These are phyloP conservation scores for Pipistrellus pipistrellus DNA, from an alignment of 2,797 vertebrate genomes.

Conservation along the genomic window DNA sequence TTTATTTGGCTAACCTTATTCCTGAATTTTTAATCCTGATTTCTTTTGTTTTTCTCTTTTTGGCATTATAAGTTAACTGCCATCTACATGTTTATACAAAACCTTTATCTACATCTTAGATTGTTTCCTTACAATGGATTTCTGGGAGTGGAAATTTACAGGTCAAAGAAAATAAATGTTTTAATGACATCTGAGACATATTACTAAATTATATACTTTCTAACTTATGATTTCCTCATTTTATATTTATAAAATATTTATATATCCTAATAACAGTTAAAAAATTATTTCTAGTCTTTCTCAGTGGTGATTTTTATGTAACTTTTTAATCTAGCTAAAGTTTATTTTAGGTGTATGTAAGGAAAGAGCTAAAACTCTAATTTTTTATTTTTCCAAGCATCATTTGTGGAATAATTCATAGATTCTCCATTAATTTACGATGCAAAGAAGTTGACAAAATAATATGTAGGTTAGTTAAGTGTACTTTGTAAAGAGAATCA, in stretches of 20 bases:
- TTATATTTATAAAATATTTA: slow-evolving; percentile 58
- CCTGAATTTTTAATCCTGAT: not conserved
- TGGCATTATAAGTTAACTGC: not conserved
- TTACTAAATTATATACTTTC: not conserved
- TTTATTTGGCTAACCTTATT: slow-evolving; percentile 10
- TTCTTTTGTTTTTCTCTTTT: not conserved
- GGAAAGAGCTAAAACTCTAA: slow-evolving; percentile 30
- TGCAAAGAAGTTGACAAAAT: not conserved
- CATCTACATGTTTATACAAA: not conserved
- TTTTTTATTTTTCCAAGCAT: slow-evolving; percentile 39
- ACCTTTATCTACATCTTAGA: slow-evolving; percentile 21
- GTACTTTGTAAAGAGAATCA: not conserved
- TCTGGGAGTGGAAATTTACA: not conserved
- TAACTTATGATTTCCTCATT: not conserved
- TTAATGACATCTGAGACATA: not conserved
- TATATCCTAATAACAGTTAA: slow-evolving; percentile 2
- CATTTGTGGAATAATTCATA: slow-evolving; percentile 14
- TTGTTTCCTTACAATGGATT: slow-evolving; percentile 31
- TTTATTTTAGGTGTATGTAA: not conserved
- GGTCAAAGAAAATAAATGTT: slow-evolving; percentile 42
- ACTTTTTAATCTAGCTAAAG: slow-evolving; percentile 49
- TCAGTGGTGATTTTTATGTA: not conserved
- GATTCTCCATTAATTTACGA: slow-evolving; percentile 20
- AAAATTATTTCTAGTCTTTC: not conserved
- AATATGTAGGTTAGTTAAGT: not conserved